These are phyloP conservation scores for Aplysina aerophoba DNA, from an alignment of 37 sponge, comb jelly and placozoan species.

Conservation along the genomic window DNA sequence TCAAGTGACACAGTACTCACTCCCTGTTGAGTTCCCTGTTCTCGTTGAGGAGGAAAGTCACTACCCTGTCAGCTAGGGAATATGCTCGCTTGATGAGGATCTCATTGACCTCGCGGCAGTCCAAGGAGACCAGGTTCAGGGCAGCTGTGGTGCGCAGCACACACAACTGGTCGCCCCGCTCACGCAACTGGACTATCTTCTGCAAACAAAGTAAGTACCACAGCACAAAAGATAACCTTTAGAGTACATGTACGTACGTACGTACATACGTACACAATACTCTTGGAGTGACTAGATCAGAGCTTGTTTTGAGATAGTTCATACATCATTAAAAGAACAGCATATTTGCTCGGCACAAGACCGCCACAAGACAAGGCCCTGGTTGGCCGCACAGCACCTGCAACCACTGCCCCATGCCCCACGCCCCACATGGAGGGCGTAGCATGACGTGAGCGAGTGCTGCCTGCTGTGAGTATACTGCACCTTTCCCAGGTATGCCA, in stretches of 20 bases:
- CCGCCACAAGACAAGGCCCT: background rate
- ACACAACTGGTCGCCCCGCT: conserved; percentile 56
- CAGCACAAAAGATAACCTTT: too few species aligned
- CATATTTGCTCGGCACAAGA: background rate
- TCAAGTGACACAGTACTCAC: too few species aligned
- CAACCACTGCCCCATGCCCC: background rate
- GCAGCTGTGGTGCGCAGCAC: conserved; percentile 62
- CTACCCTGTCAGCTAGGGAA: conserved; percentile 58
- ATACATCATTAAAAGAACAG: too few species aligned
- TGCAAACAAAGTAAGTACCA: conserved; percentile 22
- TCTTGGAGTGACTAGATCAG: background rate
- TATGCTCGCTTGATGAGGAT: conserved; percentile 39
- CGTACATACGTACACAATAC: conserved; percentile 7
- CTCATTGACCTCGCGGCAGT: conserved; percentile 76
- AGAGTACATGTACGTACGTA: background rate
- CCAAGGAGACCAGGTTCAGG: conserved; percentile 78
- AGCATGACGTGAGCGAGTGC: background rate
- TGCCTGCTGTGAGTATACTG: background rate
- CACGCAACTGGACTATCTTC: conserved; percentile 68
- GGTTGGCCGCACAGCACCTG: background rate
- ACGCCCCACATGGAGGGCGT: background rate
- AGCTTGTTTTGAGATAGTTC: background rate
- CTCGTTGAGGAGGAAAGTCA: conserved; percentile 57
- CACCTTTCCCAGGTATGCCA: conserved; percentile 72
- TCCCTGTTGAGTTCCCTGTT: conserved; percentile 88